Evolutionary conservation across 1,140 invertebrate species (phyloP).

Genomic region (Scaptomyza hsui): DNA sequence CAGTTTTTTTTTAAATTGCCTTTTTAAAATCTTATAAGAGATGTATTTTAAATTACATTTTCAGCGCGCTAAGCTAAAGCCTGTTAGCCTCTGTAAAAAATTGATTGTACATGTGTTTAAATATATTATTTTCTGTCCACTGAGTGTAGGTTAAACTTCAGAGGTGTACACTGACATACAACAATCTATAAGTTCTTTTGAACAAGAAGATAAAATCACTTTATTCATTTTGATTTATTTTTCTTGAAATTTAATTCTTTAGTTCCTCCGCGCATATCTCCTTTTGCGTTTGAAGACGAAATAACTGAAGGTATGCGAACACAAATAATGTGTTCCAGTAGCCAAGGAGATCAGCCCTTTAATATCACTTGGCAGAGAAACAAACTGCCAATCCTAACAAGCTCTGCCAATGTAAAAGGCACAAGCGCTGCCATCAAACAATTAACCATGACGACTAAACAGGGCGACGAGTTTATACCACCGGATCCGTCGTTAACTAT

Average conservation of each 20-base stretch:
- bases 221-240: constrained; percentile 28
- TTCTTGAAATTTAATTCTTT: constrained; percentile 52
- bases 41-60: too few relatives aligned
- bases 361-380: constrained; percentile 89
- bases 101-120: neutral
- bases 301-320: constrained; percentile 90
- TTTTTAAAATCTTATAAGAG: too few relatives aligned
- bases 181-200: neutral
- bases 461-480: constrained; percentile 42
- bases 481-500: constrained; percentile 68
- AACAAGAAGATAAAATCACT: neutral
- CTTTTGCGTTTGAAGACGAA: constrained; percentile 87
- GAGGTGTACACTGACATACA: neutral
- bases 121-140: neutral
- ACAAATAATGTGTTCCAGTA: constrained; percentile 90
- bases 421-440: constrained; percentile 11
- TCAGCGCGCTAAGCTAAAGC: too few relatives aligned
- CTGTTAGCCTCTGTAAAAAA: too few relatives aligned
- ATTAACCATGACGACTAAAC: constrained; percentile 15
- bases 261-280: constrained; percentile 88
- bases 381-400: constrained; percentile 77
- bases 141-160: neutral
- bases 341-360: constrained; percentile 90
- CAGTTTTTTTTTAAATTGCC: too few relatives aligned
- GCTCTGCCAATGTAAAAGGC: constrained; percentile 18